Evolutionary conservation across 2,113 vertebrate species (phyloP).

Genomic region (Shinisaurus crocodilurus): DNA sequence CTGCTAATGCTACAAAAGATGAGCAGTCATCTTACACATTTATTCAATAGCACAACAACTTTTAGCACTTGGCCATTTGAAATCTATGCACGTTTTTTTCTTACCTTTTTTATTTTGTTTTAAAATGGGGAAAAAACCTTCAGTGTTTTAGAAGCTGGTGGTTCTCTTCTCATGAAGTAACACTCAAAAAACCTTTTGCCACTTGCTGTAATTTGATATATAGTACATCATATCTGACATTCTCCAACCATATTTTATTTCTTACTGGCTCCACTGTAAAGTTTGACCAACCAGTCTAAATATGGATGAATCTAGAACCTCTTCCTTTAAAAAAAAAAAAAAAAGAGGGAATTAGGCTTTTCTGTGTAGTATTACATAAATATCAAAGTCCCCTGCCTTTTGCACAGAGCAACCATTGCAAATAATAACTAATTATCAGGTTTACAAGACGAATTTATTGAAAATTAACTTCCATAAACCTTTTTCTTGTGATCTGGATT

Average conservation of each 20-base stretch:
- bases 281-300: constrained; percentile 2
- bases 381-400: constrained; percentile 22
- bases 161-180: background rate
- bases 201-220: background rate
- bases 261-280: background rate
- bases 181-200: background rate
- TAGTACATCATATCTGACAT: background rate
- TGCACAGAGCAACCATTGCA: background rate
- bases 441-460: constrained; percentile 37
- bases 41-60: background rate
- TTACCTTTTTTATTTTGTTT: background rate
- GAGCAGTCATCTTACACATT: background rate
- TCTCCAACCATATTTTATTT: background rate
- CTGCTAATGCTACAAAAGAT: background rate
- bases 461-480: constrained; percentile 41
- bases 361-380: constrained; percentile 21
- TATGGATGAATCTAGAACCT: background rate
- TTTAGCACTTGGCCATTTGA: background rate
- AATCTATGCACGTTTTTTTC: background rate
- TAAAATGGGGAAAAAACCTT: background rate
- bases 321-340: too few relatives aligned
- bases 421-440: background rate
- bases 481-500: background rate
- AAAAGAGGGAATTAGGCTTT: background rate
- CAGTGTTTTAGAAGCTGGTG: too few relatives aligned